Conservation (phyloP, 1,140 invertebrate species). For the Drosophila virilis region DNA sequence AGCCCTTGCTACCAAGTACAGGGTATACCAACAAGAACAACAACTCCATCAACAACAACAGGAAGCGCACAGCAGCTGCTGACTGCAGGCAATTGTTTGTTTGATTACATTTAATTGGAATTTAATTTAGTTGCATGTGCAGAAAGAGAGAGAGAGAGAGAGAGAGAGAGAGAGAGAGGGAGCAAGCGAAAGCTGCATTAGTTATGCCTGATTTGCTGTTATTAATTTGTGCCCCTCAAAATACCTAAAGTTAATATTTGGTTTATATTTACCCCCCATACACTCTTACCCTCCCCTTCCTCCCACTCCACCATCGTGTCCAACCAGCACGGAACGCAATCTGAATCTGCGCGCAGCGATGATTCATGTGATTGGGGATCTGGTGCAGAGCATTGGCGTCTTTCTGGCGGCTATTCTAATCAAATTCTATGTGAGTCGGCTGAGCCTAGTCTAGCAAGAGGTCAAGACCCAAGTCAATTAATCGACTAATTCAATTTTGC, state of each 20-base stretch:
- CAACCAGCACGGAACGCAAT: slow-evolving; percentile 85
- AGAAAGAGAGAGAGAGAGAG: neutral
- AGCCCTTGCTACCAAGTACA: neutral
- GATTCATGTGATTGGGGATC: slow-evolving; percentile 96
- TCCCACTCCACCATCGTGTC: too few relatives aligned
- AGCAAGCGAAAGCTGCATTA: slow-evolving; percentile 20
- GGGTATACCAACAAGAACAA: slow-evolving; percentile 2
- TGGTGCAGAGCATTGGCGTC: slow-evolving; percentile 95
- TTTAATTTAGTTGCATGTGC: slow-evolving; percentile 47
- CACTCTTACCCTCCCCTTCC: too few relatives aligned
- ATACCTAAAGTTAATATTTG: slow-evolving; percentile 21
- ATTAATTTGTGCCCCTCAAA: slow-evolving; percentile 20
- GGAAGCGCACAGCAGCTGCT: slow-evolving; percentile 1
- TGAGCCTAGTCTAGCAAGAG: neutral
- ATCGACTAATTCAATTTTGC: slow-evolving; percentile 54
- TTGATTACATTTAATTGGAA: slow-evolving; percentile 54
- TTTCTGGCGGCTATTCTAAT: slow-evolving; percentile 93
- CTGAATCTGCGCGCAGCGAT: slow-evolving; percentile 95
- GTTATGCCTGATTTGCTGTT: slow-evolving; percentile 27
- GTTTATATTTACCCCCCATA: neutral
- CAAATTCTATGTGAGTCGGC: slow-evolving; percentile 89
- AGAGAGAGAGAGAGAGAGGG: neutral
- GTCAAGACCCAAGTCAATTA: slow-evolving; percentile 45
- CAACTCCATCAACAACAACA: slow-evolving; percentile 3
- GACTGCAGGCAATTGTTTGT: slow-evolving; percentile 40